Evolutionary conservation across 2,888 invertebrate genomes (phyloP), one percentile per base, ranked within the genome.

Genomic region (Athalia circularis): DNA sequence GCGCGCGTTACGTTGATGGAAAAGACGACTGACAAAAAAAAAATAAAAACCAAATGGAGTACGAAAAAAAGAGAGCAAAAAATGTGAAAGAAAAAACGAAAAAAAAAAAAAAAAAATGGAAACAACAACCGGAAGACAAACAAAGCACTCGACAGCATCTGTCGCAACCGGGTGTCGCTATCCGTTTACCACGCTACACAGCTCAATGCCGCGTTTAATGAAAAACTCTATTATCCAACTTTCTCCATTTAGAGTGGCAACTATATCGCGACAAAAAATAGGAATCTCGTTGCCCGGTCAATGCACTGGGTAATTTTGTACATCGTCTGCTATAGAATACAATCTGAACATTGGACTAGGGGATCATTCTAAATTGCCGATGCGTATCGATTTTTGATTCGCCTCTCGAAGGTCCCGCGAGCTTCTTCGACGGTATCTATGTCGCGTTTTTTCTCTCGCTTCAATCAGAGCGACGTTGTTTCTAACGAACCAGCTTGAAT

Each of bases 131-230:
- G 15, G 47, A 72, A 59, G 47, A 72, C 72, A 59, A 72, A 72
- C 72, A 59, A 72, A 72, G 72, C 59, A 47, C 72, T 72, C 72
- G 43, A 47, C 47, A 59, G 45, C 72, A 72, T 72, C 72, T 72
- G 72, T 59, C 59, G 72, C 72, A 59, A 45, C 72, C 29, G 57
- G 59, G 9, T 5, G 9, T n/a, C 15, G 13, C 59, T 13, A 68
- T n/a, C 15, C 54, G 5, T 52, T 52, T 4, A 29, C 13, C 48
- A 29, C 13, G 47, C 57, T 45, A 59, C 70, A n/a, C 43, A 52
- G 54, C 57, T 47, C 13, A 48, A 72, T 72, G 72, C 45, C 29
- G 57, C 59, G 43, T 72, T 72, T 47, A 47, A 57, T 59, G 72
- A 72, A 72, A 65, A 13, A 72, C 62, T 11, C 13, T 13, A 62